Conservation (phyloP, 2,113 vertebrate genomes). For the Pollimyrus isidori region DNA sequence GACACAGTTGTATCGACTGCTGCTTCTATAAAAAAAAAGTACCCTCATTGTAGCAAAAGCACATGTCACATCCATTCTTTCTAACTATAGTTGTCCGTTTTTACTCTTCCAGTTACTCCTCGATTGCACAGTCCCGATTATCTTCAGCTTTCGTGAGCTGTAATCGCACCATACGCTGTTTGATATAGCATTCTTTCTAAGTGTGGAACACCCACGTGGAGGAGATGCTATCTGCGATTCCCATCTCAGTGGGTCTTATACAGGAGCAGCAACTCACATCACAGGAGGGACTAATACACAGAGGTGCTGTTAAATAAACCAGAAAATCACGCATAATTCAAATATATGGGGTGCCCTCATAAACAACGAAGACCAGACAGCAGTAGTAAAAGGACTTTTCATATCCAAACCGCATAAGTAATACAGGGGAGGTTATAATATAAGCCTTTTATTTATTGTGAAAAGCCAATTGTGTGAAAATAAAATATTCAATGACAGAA, state of each 20-base stretch:
- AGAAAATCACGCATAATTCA: neutral
- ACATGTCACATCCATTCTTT: neutral
- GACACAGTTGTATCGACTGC: neutral
- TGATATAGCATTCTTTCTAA: neutral
- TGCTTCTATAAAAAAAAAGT: neutral
- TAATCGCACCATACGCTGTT: neutral
- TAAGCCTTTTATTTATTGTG: neutral
- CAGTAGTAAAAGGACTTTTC: neutral
- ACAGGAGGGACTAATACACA: neutral
- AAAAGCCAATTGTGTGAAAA: neutral
- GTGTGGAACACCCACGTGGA: neutral
- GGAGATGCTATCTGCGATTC: neutral
- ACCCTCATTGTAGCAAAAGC: neutral
- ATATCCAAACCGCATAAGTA: neutral
- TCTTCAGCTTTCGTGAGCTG: neutral
- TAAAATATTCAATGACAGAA: slow-evolving; percentile 1
- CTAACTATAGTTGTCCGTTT: neutral
- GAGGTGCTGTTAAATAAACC: neutral
- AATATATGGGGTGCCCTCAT: neutral
- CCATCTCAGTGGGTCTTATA: neutral
- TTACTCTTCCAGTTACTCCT: neutral
- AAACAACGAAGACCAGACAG: neutral
- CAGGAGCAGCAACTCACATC: neutral
- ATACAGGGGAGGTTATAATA: neutral
- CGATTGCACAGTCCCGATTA: neutral